These are phyloP conservation scores for Etheostoma spectabile DNA, from an alignment of 2,113 vertebrate species.

Conservation along the genomic window DNA sequence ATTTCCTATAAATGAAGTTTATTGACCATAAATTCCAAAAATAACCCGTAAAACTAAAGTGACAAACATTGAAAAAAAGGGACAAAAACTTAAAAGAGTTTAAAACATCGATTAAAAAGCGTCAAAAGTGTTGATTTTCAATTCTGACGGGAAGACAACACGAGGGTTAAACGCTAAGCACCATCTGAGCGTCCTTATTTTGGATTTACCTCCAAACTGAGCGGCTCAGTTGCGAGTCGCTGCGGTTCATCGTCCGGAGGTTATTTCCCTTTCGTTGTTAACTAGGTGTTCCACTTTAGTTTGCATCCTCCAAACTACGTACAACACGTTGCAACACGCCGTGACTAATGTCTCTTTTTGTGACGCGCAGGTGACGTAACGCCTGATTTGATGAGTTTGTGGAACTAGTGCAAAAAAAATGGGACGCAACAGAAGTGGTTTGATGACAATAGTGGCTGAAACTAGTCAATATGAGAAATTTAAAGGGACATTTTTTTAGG, in stretches of 20 bases:
- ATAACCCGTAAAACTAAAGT: too few species aligned
- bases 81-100: too few species aligned
- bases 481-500: too few species aligned
- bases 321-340: constrained; percentile 6
- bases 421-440: neutral
- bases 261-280: neutral
- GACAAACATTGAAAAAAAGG: too few species aligned
- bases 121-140: too few species aligned
- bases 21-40: too few species aligned
- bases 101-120: too few species aligned
- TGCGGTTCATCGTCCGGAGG: neutral
- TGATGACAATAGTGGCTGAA: neutral
- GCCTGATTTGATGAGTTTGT: neutral
- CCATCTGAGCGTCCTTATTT: neutral
- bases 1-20: too few species aligned
- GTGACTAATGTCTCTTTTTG: neutral
- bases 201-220: neutral
- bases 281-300: constrained; percentile 2
- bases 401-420: neutral
- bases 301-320: neutral
- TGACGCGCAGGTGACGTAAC: neutral
- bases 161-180: neutral
- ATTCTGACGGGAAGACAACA: too few species aligned
- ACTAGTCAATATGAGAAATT: neutral
- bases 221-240: neutral